Conservation (phyloP, 2,113 vertebrate species). For the Trogon melanurus region DNA sequence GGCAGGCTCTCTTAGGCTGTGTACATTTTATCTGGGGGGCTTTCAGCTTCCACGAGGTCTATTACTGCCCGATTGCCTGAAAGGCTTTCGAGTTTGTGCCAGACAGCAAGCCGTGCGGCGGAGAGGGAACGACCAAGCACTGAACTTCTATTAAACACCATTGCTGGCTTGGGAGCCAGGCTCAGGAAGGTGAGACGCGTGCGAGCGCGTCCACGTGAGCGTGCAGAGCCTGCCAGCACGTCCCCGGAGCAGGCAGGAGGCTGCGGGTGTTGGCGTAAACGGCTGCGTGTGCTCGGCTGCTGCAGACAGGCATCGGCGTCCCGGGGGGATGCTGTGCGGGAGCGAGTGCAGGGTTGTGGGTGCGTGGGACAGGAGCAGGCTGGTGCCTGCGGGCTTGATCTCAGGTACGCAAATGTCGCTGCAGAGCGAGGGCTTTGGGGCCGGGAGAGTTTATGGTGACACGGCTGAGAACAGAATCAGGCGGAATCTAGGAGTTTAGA, state of each 20-base stretch:
- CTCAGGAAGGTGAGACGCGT: not conserved
- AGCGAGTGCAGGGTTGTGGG: not conserved
- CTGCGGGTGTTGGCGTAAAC: not conserved
- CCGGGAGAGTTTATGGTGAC: not conserved
- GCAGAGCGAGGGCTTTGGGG: not conserved
- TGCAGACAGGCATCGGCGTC: not conserved
- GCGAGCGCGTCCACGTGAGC: not conserved
- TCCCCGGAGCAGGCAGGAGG: not conserved
- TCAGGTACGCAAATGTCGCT: not conserved
- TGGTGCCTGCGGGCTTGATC: not conserved
- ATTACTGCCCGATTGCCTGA: conserved; percentile 1
- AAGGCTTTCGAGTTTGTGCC: not conserved
- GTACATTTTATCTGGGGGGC: conserved; percentile 13
- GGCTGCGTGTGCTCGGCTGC: not conserved
- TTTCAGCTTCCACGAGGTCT: not conserved
- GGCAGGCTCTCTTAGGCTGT: conserved; percentile 5
- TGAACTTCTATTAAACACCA: not conserved
- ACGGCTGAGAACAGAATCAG: not conserved
- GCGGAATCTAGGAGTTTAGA: not conserved
- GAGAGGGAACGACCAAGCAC: not conserved
- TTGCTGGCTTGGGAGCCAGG: not conserved
- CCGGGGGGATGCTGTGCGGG: not conserved
- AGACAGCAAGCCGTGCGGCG: not conserved
- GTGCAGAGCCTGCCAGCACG: not conserved
- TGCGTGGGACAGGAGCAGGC: not conserved